A percentile compares a stretch with the other conserved stretches of the same genome.
Conservation (phyloP, 2,888 invertebrate genomes). For the Ethmia dodecea region DNA sequence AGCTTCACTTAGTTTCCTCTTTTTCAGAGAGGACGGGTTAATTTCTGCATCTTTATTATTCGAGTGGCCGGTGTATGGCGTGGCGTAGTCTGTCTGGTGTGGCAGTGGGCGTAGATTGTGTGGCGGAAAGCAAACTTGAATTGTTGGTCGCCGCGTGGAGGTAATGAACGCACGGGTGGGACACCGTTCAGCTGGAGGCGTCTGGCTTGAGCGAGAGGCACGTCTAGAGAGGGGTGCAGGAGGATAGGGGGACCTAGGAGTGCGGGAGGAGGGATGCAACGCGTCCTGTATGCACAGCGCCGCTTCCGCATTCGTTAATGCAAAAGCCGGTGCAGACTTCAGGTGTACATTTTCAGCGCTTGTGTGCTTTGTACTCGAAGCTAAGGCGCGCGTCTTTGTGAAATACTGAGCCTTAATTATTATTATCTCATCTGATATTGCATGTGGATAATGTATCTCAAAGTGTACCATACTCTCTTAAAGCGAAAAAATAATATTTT, state of each 20-base stretch:
- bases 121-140: constrained; percentile 76
- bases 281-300: constrained; percentile 75
- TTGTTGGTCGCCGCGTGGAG: constrained; percentile 72
- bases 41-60: constrained; percentile 77
- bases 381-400: constrained; percentile 70
- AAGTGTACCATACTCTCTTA: constrained; percentile 6
- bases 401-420: constrained; percentile 66
- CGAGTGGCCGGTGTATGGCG: constrained; percentile 65
- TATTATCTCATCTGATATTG: constrained; percentile 54
- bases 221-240: constrained; percentile 27
- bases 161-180: constrained; percentile 75
- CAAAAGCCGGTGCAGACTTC: constrained; percentile 75
- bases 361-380: constrained; percentile 70
- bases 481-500: too few relatives aligned
- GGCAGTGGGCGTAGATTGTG: constrained; percentile 71
- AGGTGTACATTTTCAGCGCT: constrained; percentile 76
- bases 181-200: constrained; percentile 67
- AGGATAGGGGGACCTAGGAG: constrained; percentile 26
- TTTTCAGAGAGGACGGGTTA: constrained; percentile 69
- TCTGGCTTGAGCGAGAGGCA: constrained; percentile 61
- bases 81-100: constrained; percentile 66
- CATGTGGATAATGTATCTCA: constrained; percentile 4
- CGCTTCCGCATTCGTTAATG: constrained; percentile 78
- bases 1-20: constrained; percentile 77
- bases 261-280: constrained; percentile 47